Conservation (phyloP, 2,113 vertebrate genomes). For the Emydura subglobosa region DNA sequence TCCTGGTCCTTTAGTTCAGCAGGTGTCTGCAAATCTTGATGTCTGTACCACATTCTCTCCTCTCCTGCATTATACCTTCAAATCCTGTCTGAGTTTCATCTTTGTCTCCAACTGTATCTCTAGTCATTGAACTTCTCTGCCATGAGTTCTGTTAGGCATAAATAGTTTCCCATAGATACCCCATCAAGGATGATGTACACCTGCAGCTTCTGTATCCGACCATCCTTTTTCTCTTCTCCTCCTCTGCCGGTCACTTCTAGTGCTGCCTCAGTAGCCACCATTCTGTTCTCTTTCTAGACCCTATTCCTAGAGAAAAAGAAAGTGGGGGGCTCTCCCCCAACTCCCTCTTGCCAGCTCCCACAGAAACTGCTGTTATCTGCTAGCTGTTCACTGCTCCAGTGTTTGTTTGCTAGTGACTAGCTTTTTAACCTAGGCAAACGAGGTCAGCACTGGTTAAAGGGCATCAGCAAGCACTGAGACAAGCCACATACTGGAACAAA, state of each 20-base stretch:
- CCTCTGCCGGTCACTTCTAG: neutral
- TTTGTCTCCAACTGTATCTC: neutral
- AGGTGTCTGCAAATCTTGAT: neutral
- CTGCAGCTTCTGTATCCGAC: neutral
- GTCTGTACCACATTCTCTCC: neutral
- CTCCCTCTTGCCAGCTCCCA: neutral
- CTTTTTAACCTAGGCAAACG: neutral
- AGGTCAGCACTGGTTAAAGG: neutral
- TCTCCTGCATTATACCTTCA: neutral
- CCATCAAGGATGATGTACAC: neutral
- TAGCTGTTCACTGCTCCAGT: neutral
- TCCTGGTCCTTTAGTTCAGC: neutral
- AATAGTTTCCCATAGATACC: neutral
- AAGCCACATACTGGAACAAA: neutral
- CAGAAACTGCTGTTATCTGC: neutral
- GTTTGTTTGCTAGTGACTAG: neutral
- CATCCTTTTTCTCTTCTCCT: neutral
- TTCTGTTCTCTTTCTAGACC: neutral
- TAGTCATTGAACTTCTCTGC: neutral
- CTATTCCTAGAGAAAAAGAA: neutral
- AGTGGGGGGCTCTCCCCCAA: neutral
- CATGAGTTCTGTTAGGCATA: neutral
- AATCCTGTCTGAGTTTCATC: neutral
- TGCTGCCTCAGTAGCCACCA: neutral
- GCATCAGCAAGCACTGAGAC: neutral